Evolutionary conservation across 2,888 invertebrate genomes (phyloP), one percentile per base, ranked within the genome.

Genomic region (Diarsia brunnea): DNA sequence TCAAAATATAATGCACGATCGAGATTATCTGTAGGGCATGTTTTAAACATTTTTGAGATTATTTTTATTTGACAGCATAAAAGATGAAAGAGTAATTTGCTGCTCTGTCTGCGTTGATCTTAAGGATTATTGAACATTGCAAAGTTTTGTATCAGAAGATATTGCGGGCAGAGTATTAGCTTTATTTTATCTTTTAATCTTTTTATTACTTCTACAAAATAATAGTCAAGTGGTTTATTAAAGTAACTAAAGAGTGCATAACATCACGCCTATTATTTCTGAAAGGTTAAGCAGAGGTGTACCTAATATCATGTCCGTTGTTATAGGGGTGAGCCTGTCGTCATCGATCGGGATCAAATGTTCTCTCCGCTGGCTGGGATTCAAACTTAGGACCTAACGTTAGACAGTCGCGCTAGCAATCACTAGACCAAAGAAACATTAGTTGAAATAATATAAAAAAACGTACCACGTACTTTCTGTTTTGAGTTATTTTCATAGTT

Each of bases 61-160:
- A 53, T n/a, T 11, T n/a, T n/a, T 5, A 51, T n/a, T 55, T 55
- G 24, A 55, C 55, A 24, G 11, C n/a, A 7, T 5, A 61, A 0
- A 61, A 61, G 21, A 38, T 38, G 1, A 0, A 5, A 4, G 21
- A 61, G 4, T 11, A 38, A 0, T 38, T 0, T 12, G 21, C 12
- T 38, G 12, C 12, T 61, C 61, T 21, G 21, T 61, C 21, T 61
- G 21, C 21, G 12, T 61, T 61, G 61, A 38, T 21, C 61, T 38
- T 38, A 61, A 43, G 47, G 61, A 73, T 84, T 69, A 69, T 65
- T 72, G 58, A 78, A n/a, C 71, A 69, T 66, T 72, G 65, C 24
- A 49, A 51, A 51, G 19, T 24, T 31, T 74, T 60, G 16, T 67
- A 74, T 75, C 24, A 49, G 45, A 45, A 53, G 68, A 74, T 66